Evolutionary conservation across 2,797 vertebrate species (phyloP), one percentile per base, ranked within the genome.

Genomic region (Catamblyrhynchus diadema): DNA sequence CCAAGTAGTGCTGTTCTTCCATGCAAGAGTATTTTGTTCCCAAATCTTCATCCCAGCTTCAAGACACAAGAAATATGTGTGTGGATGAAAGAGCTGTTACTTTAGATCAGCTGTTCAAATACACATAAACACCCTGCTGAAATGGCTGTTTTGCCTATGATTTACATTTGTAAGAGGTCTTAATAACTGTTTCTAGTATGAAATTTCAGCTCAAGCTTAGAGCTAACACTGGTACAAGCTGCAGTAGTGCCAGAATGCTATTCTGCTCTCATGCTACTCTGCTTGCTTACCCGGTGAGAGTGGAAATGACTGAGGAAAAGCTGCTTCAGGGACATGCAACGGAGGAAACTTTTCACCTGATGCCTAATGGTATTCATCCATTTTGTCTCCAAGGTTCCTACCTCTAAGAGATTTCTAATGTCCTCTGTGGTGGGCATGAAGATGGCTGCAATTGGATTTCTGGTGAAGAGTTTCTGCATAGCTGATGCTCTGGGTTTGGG

Each of bases 21-120:
- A 27, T 86, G 69, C 32, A 88, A 81, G 87, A 88, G 94, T 95
- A 81, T 94, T 95, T 93, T 94, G 87, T 95, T 94, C 87, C 47
- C 23, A 75, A 70, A 59, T 69, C 65, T 81, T 65, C 56, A 37
- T 91, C 56, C n/a, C 30, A 53, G 32, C 44, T 88, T 88, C 42
- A 81, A 57, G 70, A 72, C 28, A 30, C 28, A 51, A 83, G 73
- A 81, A 91, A 66, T 75, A 83, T 44, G 69, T 74, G 22, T 44
- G 77, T 3, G 2, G 54, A 83, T 83, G 42, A 88, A 92, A 90
- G 73, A 91, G 62, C 54, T 88, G 69, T 81, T 94, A 12, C 54
- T 94, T 93, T 37, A 88, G 66, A 88, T 44, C 75, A 88, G 80
- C 89, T 94, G 82, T 90, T 94, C 30, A 33, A 93, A 81, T 69